These are phyloP conservation scores for Agrochola lychnidis DNA, from an alignment of 2,888 invertebrate genomes.

Conservation along the genomic window DNA sequence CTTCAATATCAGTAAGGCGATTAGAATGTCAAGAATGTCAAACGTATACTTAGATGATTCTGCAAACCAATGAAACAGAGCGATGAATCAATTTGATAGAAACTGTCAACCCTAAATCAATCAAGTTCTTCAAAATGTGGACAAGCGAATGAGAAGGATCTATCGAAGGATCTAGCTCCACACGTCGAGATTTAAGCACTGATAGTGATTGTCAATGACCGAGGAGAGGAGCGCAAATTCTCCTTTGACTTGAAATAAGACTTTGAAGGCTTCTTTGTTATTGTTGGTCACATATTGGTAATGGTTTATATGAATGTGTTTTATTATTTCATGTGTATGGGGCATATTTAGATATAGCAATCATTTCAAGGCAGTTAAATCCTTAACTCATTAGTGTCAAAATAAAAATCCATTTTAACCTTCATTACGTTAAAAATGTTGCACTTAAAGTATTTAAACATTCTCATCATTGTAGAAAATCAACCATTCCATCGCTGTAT, in stretches of 20 bases:
- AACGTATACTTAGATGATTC: not conserved
- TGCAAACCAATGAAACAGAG: not conserved
- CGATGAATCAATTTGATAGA: slow-evolving; percentile 11
- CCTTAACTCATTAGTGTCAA: not conserved
- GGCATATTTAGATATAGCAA: not conserved
- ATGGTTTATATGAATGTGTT: not conserved
- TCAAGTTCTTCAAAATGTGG: slow-evolving; percentile 5
- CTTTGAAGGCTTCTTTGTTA: not conserved
- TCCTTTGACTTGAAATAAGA: slow-evolving; percentile 1
- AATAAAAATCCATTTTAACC: not conserved
- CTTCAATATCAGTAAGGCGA: not conserved
- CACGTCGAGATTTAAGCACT: slow-evolving; percentile 11
- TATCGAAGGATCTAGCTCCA: not conserved
- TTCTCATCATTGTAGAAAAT: not conserved
- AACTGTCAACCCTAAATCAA: slow-evolving; percentile 20
- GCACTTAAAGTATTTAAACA: not conserved
- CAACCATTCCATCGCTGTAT: not conserved
- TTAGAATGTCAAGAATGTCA: not conserved
- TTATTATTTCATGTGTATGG: not conserved
- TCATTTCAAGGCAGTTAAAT: not conserved
- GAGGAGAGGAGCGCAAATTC: not conserved
- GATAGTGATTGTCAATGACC: not conserved
- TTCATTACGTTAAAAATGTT: not conserved
- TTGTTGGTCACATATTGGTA: not conserved
- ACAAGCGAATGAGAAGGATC: not conserved